phyloP scores from a whole-genome alignment of 2,797 vertebrate species.

The Sebastes taczanowskii region DNA sequence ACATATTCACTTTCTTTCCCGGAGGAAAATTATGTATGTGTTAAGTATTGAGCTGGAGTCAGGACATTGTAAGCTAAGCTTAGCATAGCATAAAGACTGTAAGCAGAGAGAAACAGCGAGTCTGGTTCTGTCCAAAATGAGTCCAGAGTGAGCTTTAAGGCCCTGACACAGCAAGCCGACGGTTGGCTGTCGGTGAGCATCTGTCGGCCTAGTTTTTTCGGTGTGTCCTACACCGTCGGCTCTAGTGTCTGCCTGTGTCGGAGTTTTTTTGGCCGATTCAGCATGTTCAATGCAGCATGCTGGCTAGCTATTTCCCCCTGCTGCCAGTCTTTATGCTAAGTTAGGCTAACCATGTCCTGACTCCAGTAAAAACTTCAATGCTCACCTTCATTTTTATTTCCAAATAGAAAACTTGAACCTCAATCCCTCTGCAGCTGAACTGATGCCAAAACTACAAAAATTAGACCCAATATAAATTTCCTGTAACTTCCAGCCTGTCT shows the following conservation, averaged over 20 bases:
- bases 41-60: neutral
- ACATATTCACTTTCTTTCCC: neutral
- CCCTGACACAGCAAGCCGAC: too few relatives aligned
- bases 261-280: too few relatives aligned
- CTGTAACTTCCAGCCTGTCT: neutral
- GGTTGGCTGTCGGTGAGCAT: accelerated
- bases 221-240: too few relatives aligned
- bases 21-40: neutral
- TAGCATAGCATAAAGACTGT: neutral
- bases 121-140: neutral
- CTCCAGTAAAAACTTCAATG: neutral
- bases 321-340: neutral
- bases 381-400: neutral
- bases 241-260: too few relatives aligned
- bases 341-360: neutral
- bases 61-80: neutral
- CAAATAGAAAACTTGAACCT: neutral
- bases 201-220: accelerated
- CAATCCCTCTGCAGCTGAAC: neutral
- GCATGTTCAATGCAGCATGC: neutral
- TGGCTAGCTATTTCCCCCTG: neutral
- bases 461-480: neutral
- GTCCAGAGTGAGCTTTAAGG: neutral
- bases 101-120: neutral
- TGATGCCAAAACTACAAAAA: neutral